These are phyloP conservation scores for Pachyrhynchus sulphureomaculatus DNA, from an alignment of 1,140 invertebrate species.

Conservation along the genomic window DNA sequence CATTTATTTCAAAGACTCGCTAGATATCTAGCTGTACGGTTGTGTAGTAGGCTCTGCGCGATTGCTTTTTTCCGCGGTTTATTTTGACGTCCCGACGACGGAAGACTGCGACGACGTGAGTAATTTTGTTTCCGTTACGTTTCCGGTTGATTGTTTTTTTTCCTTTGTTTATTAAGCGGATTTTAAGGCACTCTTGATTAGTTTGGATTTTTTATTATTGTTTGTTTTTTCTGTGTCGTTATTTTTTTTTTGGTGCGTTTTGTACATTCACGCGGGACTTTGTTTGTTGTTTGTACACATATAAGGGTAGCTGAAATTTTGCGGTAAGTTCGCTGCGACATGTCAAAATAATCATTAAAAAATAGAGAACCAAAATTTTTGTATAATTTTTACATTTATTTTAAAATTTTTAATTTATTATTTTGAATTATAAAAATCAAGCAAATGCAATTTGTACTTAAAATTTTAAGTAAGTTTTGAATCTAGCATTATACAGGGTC, in stretches of 20 bases:
- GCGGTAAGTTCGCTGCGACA: not conserved
- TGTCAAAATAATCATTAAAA: too few relatives aligned
- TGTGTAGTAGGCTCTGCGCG: slow-evolving; percentile 14
- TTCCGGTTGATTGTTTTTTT: not conserved
- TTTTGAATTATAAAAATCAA: too few relatives aligned
- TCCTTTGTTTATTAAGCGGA: not conserved
- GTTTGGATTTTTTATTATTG: not conserved
- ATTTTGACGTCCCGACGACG: slow-evolving; percentile 17
- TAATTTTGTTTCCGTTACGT: slow-evolving; percentile 13
- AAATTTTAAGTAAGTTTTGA: too few relatives aligned
- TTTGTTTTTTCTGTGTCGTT: slow-evolving; percentile 2
- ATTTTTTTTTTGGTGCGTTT: slow-evolving; percentile 1
- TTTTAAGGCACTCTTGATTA: not conserved
- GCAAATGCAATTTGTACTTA: too few relatives aligned
- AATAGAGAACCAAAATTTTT: too few relatives aligned
- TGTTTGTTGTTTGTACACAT: not conserved
- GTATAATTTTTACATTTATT: slow-evolving; percentile 2
- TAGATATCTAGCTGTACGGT: slow-evolving; percentile 28
- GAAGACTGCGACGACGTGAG: slow-evolving; percentile 5
- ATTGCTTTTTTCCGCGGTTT: slow-evolving; percentile 13
- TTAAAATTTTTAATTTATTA: not conserved
- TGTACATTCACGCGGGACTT: not conserved
- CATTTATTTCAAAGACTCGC: slow-evolving; percentile 29
- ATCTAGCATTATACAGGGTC: too few relatives aligned
- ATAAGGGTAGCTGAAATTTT: slow-evolving; percentile 3